These are phyloP conservation scores for Cinclus mexicanus DNA, from an alignment of 2,113 vertebrate genomes.

Conservation along the genomic window DNA sequence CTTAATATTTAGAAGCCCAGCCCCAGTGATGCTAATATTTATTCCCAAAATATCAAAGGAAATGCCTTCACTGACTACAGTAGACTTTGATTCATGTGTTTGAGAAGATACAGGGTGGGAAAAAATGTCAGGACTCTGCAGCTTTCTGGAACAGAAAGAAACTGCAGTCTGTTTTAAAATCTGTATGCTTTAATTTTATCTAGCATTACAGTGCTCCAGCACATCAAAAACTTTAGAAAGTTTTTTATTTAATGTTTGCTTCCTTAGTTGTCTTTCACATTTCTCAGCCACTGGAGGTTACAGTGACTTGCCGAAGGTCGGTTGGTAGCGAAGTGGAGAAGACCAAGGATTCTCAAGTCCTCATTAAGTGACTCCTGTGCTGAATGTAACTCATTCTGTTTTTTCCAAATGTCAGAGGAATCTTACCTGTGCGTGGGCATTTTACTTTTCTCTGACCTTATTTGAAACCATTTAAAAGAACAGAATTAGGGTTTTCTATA, in stretches of 20 bases:
- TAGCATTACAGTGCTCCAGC: neutral
- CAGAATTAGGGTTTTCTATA: neutral
- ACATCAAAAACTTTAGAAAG: neutral
- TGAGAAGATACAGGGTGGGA: neutral
- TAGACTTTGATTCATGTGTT: neutral
- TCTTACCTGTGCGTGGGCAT: neutral
- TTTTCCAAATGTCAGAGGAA: neutral
- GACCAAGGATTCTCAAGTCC: neutral
- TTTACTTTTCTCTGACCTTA: neutral
- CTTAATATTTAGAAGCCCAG: neutral
- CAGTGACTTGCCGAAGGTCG: neutral
- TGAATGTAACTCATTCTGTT: neutral
- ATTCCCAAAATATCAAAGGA: neutral
- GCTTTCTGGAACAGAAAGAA: neutral
- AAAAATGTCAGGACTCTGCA: neutral
- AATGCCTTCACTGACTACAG: neutral
- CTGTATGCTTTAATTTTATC: neutral
- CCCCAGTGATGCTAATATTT: neutral
- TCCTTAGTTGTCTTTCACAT: neutral
- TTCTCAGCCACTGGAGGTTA: neutral
- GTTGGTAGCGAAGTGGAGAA: neutral
- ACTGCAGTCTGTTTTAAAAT: neutral
- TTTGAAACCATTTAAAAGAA: neutral
- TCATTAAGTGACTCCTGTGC: neutral
- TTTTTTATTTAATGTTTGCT: neutral